phyloP scores from a whole-genome alignment of 2,113 vertebrate genomes.

The Machaerirhynchus nigripectus region DNA sequence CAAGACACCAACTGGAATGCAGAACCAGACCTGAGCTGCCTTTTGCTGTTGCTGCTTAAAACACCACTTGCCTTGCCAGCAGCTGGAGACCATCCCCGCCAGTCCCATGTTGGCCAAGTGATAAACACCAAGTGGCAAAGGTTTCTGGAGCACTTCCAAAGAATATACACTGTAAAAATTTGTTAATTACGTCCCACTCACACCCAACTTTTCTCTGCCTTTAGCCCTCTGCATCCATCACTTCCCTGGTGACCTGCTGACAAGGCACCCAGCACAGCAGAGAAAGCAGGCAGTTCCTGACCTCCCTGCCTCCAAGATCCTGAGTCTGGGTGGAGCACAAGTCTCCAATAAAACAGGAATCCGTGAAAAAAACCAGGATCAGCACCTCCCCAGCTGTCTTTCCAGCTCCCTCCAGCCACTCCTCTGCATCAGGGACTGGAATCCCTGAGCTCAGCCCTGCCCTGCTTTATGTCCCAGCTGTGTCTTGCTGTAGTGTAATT shows the following conservation, averaged over 20 bases:
- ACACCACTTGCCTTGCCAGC: background rate
- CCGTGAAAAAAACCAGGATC: conserved; percentile 45
- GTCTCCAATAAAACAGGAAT: conserved; percentile 72
- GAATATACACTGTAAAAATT: background rate
- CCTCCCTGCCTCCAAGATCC: background rate
- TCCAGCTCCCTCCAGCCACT: background rate
- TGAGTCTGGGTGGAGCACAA: background rate
- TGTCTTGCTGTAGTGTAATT: background rate
- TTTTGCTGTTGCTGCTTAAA: background rate
- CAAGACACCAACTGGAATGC: background rate
- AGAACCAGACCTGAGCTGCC: background rate
- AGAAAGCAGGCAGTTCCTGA: background rate
- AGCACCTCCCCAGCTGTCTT: background rate
- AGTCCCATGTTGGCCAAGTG: rapidly evolving
- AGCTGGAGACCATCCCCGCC: background rate
- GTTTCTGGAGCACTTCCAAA: background rate
- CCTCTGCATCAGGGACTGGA: background rate
- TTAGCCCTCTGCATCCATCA: background rate
- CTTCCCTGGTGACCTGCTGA: background rate
- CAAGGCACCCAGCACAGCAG: background rate
- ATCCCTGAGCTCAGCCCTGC: background rate
- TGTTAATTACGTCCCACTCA: background rate
- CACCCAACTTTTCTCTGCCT: background rate
- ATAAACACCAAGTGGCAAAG: background rate
- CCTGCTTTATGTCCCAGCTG: background rate